Base-by-base conservation (phyloP, 2,113 vertebrate genomes). In the Pollachius pollachius region DNA sequence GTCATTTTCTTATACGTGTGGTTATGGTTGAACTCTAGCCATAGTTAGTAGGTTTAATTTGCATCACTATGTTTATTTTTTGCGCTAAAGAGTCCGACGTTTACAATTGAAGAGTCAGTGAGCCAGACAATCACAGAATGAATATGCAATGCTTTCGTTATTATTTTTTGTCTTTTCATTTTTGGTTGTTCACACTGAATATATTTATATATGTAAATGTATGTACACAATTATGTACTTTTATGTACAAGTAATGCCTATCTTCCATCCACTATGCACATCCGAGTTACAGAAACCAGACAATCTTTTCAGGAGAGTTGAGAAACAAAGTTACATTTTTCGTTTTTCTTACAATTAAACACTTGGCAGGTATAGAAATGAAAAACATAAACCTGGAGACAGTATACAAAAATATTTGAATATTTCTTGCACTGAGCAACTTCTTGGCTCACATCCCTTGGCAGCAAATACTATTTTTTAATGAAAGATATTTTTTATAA, bases 401-500 rank as follows among this genome's bases (percentile, higher is more conserved):
- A 74, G 19, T 83, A 82, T 89, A 89, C 82, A 89, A 89, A 89
- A 89, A 88, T 88, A 88, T 80, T 48, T 25, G 6, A 86, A 70
- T 54, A 85, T 84, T 78, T 84, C 66, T 69, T 48, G 77, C 79
- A 72, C 76, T 72, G 67, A 74, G 75, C 71, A 85, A 86, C 54
- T 19, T 54, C 41, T 75, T 58, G 72, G 21, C 71, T 84, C 83
- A 63, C 41, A 75, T 82, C 83, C 81, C 79, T 85, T 88, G 87
- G 88, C 88, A 86, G 88, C 41, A 48, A 48, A 17, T 57, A n/a
- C 83, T 76, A 66, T 69, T 83, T 72, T 79, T 74, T 1, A 74
- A 78, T 68, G 9, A 68, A 52, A 70, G 54, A 76, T 8, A 15
- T 21, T 11, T 67, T 85, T 71, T 62, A 13, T 65, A 76, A 67